Evolutionary conservation across 2,113 vertebrate species (phyloP), one percentile per base, ranked within the genome.

Genomic region (Catagonus wagneri): DNA sequence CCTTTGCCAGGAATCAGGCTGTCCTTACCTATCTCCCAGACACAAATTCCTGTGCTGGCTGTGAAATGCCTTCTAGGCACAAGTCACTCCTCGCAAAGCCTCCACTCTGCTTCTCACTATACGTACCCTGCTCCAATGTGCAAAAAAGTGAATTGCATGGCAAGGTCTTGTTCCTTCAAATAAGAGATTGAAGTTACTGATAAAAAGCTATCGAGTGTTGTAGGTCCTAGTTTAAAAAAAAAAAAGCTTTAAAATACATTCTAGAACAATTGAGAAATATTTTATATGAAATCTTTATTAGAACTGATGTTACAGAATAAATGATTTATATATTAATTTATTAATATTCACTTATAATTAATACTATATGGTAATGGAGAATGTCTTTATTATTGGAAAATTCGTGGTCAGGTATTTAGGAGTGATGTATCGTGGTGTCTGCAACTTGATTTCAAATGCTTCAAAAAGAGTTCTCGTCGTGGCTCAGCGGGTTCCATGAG

Each of bases 391-490:
- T 84, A 60, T 65, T 44, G 56, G 65, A 36, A 95, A 69, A 71
- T 63, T 65, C 12, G 1, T 80, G 32, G 29, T 75, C 32, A 58
- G n/a, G 22, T 68, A 74, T 93, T 90, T 92, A 50, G 1, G 50
- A 32, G 19, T 63, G 29, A 86, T 27, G 13, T 75, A 32, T 54
- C 14, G 19, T 32, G 17, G 71, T 60, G 19, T 72, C 54, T 83
- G 36, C 87, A 83, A 44, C 63, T 60, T 91, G 22, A 85, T 92
- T 92, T 89, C 84, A 84, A 29, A 69, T 66, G 15, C 39, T 75
- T 95, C 39, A 61, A 68, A n/a, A n/a, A n/a, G n/a, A n/a, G n/a
- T n/a, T n/a, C n/a, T n/a, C n/a, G n/a, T n/a, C n/a, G n/a, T n/a
- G n/a, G n/a, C n/a, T n/a, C n/a, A n/a, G n/a, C n/a, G n/a, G n/a